Base-by-base conservation (phyloP, 2,888 invertebrate species). In the Chymomyza procnemis region DNA sequence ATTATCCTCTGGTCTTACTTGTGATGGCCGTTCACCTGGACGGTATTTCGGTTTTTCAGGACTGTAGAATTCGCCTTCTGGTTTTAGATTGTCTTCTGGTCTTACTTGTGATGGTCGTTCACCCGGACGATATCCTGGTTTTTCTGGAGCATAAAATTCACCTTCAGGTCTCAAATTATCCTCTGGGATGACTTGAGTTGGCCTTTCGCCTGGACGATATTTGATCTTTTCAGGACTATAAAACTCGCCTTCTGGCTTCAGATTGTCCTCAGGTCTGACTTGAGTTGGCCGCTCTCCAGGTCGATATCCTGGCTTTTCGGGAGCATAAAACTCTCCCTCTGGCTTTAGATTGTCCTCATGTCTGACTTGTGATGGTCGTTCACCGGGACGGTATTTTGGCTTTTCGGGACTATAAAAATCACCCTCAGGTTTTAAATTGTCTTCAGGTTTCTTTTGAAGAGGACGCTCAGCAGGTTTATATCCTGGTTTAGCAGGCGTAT, bases 121-220 rank as follows among this genome's bases (percentile, higher is more conserved):
- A 65, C 85, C 90, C 50, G 91, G 92, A 18, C 90, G 87, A 79
- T 92, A 93, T 64, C 91, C 92, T 5, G 92, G 92, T 52, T 90
- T 90, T 21, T 90, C 89, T 0, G 92, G 93, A 5, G 89, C 76
- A 67, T 92, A 91, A 78, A 93, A 93, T 0, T 93, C 92, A 1
- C 93, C 93, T 87, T 93, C 93, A 0, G 92, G 91, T 63, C 88
- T 90, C 0, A 94, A 79, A 74, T 93, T 93, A 50, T 93, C 93
- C 64, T 74, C 68, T 0, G 92, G 93, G 64, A 88, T 92, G 0
- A 92, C 91, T 64, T 92, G 92, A 1, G 89, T 86, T 64, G 89
- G 89, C 12, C 92, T 85, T 69, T 93, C 92, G 3, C 92, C 92
- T 57, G 92, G 92, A 18, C 90, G 89, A 82, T 84, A 92, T 66